Conservation (phyloP, 2,113 vertebrate species). For the Indicator indicator region DNA sequence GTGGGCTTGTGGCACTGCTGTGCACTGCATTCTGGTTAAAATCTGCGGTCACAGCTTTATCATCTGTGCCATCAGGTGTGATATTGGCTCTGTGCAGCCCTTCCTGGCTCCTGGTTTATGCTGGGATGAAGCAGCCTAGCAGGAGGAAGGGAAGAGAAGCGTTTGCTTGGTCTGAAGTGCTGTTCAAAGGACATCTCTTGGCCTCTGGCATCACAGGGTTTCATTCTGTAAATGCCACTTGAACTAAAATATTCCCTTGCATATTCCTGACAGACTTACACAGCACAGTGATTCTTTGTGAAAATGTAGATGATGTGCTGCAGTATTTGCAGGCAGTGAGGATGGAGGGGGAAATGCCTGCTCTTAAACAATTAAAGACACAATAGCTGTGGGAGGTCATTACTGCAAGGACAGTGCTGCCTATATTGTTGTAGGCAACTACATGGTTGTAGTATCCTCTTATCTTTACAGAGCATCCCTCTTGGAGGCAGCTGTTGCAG, state of each 20-base stretch:
- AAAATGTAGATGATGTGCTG: slow-evolving; percentile 77
- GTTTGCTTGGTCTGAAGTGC: slow-evolving; percentile 71
- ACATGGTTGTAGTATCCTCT: slow-evolving; percentile 57
- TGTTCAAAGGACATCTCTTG: slow-evolving; percentile 51
- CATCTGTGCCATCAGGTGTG: slow-evolving; percentile 51
- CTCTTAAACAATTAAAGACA: slow-evolving; percentile 83
- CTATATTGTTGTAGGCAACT: slow-evolving; percentile 72
- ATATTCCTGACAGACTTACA: slow-evolving; percentile 81
- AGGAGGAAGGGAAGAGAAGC: slow-evolving; percentile 25
- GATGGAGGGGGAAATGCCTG: slow-evolving; percentile 81
- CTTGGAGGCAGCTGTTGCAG: too few relatives aligned
- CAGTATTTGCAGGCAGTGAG: slow-evolving; percentile 74
- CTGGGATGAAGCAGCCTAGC: slow-evolving; percentile 22
- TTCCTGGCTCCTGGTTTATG: slow-evolving; percentile 32
- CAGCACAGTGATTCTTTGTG: slow-evolving; percentile 80
- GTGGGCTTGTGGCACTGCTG: not conserved
- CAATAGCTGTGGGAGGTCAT: slow-evolving; percentile 81
- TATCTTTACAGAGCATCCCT: slow-evolving; percentile 28
- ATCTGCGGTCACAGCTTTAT: slow-evolving; percentile 46
- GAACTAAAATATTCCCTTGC: slow-evolving; percentile 79
- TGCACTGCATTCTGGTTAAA: not conserved
- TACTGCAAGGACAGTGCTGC: slow-evolving; percentile 74
- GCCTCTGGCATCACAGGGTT: slow-evolving; percentile 52
- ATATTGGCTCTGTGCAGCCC: slow-evolving; percentile 36
- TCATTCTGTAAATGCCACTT: slow-evolving; percentile 78